Conservation (phyloP, 1,140 invertebrate species). For the Drosophila leontia region DNA sequence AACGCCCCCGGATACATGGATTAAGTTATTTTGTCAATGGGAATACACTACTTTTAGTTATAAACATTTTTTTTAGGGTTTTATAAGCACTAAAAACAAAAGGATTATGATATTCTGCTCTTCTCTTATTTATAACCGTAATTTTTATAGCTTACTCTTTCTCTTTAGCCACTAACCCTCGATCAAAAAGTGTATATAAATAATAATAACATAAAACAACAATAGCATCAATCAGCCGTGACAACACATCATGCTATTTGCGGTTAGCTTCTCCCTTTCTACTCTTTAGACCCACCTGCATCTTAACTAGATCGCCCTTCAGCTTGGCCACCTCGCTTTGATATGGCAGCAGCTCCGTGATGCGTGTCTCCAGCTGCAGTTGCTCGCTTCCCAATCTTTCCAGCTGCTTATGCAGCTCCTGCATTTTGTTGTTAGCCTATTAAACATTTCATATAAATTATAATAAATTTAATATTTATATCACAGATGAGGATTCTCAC, state of each 20-base stretch:
- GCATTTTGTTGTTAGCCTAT: slow-evolving; percentile 84
- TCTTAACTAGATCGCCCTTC: slow-evolving; percentile 85
- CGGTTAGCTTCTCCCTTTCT: slow-evolving; percentile 20
- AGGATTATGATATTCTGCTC: too few species aligned
- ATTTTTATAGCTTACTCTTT: background rate
- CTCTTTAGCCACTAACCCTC: background rate
- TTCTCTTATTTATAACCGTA: background rate
- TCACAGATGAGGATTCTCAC: slow-evolving; percentile 24
- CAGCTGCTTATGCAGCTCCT: slow-evolving; percentile 79
- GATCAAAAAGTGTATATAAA: background rate
- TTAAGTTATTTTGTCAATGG: background rate
- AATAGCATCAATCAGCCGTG: slow-evolving; percentile 47
- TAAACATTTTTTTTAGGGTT: background rate
- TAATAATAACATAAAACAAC: slow-evolving; percentile 14
- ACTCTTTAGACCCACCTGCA: slow-evolving; percentile 65
- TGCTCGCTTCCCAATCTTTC: slow-evolving; percentile 86
- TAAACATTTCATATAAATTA: background rate
- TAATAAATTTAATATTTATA: background rate
- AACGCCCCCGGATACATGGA: slow-evolving; percentile 40
- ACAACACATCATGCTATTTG: slow-evolving; percentile 45
- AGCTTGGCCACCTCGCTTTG: slow-evolving; percentile 85
- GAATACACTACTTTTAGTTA: background rate
- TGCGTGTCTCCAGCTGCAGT: slow-evolving; percentile 85
- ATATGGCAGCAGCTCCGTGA: slow-evolving; percentile 85
- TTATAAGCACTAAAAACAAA: background rate